Conservation (phyloP, 2,797 vertebrate genomes). For the Natrix natrix region DNA sequence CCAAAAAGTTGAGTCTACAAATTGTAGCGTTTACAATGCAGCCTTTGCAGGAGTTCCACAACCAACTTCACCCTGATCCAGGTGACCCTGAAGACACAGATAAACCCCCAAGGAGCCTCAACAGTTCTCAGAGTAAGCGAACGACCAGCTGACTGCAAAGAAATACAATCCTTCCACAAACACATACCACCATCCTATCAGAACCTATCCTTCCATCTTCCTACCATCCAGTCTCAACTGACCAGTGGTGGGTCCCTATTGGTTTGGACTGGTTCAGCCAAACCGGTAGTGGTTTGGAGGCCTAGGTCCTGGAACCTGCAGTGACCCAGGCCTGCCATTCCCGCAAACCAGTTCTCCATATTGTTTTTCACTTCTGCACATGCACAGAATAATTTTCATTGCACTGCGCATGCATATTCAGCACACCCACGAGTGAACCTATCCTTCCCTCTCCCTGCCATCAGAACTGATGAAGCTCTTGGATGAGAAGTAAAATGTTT, state of each 20-base stretch:
- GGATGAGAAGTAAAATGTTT: not conserved
- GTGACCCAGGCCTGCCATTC: too few relatives aligned
- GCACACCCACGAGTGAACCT: not conserved
- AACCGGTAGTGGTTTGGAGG: too few relatives aligned
- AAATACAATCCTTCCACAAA: not conserved
- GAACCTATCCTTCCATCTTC: not conserved
- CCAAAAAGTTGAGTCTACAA: not conserved
- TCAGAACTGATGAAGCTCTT: not conserved
- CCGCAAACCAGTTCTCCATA: too few relatives aligned
- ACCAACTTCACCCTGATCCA: not conserved
- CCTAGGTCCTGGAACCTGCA: too few relatives aligned
- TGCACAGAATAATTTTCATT: too few relatives aligned
- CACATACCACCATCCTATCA: not conserved
- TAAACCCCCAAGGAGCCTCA: not conserved
- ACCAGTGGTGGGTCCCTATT: too few relatives aligned
- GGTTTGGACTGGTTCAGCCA: too few relatives aligned
- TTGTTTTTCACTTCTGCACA: too few relatives aligned
- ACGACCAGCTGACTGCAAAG: not conserved
- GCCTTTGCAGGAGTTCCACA: not conserved
- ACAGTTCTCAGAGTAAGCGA: not conserved
- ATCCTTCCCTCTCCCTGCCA: not conserved
- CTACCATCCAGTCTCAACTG: not conserved
- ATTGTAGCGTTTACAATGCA: not conserved
- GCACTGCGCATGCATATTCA: too few relatives aligned
- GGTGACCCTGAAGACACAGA: not conserved